Conservation (phyloP, 1,140 invertebrate species). For the Brachionus manjavacas region DNA sequence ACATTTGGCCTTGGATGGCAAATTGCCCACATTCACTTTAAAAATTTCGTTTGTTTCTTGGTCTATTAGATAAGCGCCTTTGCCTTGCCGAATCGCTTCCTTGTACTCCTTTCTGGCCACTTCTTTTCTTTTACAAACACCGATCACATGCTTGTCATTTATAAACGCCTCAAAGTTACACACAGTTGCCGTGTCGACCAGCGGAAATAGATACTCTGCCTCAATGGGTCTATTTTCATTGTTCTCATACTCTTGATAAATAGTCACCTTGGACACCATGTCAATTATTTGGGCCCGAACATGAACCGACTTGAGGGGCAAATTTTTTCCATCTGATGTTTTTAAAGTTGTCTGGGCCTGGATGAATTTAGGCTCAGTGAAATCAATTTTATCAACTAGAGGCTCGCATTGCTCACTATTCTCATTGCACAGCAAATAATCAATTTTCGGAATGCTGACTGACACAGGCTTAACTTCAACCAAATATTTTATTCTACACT, state of each 20-base stretch:
- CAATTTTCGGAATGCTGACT: neutral
- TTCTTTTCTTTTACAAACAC: conserved; percentile 60
- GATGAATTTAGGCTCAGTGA: neutral
- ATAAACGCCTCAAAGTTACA: conserved; percentile 59
- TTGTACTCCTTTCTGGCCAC: conserved; percentile 57
- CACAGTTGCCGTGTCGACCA: conserved; percentile 56
- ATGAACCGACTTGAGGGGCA: conserved; percentile 52
- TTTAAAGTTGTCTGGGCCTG: neutral
- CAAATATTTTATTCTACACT: conserved; percentile 53
- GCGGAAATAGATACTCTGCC: conserved; percentile 58
- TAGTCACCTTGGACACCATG: conserved; percentile 53
- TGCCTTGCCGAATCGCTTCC: conserved; percentile 57
- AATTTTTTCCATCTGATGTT: neutral
- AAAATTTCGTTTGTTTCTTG: conserved; percentile 58
- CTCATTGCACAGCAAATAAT: neutral
- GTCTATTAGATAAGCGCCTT: conserved; percentile 60
- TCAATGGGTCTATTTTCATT: conserved; percentile 50
- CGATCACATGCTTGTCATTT: conserved; percentile 57
- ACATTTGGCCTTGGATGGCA: conserved; percentile 55
- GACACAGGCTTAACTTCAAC: conserved; percentile 50
- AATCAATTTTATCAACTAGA: neutral
- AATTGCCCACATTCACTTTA: conserved; percentile 58
- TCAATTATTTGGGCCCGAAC: conserved; percentile 54
- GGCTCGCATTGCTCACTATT: too few species aligned
- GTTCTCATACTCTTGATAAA: conserved; percentile 54